Evolutionary conservation across 2,888 invertebrate genomes (phyloP).

Genomic region (Xylophagus ater): DNA sequence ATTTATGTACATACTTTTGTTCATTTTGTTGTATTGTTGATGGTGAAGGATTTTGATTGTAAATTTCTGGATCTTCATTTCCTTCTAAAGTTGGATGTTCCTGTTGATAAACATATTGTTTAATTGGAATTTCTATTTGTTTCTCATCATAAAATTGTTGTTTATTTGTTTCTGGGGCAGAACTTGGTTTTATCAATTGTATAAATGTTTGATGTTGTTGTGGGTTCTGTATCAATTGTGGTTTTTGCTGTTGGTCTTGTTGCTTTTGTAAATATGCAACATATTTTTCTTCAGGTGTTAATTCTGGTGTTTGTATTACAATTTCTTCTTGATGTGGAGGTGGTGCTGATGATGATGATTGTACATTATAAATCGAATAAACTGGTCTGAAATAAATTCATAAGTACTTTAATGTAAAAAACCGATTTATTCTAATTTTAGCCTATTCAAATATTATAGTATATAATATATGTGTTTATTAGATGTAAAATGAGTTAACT

Average conservation of each 20-base stretch:
- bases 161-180: conserved; percentile 12
- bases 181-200: conserved; percentile 18
- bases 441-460: too few relatives aligned
- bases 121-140: not conserved
- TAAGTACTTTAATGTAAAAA: not conserved
- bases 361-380: conserved; percentile 9
- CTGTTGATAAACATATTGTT: conserved; percentile 2
- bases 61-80: not conserved
- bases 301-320: conserved; percentile 3
- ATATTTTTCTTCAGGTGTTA: conserved; percentile 37
- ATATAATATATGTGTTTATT: too few relatives aligned
- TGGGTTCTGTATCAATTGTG: conserved; percentile 20
- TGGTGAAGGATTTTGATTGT: not conserved
- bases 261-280: conserved; percentile 36
- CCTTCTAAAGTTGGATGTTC: conserved; percentile 11
- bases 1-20: not conserved
- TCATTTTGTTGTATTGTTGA: not conserved
- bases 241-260: conserved; percentile 20
- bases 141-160: conserved; percentile 3
- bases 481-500: too few relatives aligned
- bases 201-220: conserved; percentile 18
- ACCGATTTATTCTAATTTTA: not conserved
- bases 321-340: not conserved
- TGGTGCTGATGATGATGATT: conserved; percentile 7
- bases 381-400: not conserved